Base-by-base conservation (phyloP, 2,888 invertebrate species). In the Agelastica alni region DNA sequence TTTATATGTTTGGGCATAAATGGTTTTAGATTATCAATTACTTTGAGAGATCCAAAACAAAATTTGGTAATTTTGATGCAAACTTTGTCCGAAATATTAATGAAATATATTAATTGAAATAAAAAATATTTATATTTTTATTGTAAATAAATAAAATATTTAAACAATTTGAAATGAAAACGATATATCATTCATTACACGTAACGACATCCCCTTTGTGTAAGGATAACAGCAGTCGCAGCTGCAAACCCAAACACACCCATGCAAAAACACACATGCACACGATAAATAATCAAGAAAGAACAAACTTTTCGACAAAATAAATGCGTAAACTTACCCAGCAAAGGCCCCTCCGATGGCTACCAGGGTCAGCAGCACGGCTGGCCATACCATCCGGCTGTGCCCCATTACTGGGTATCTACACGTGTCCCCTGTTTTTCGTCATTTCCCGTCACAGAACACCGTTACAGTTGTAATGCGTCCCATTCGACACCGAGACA, bases 341-440 rank as follows among this genome's bases (percentile, higher is more conserved):
- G 79, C 78, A 67, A 73, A 76, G 69, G 77, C 76, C 73, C 70
- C 72, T 58, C 68, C 69, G 51, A 74, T 67, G 75, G 81, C 80
- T 74, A 57, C 13, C 12, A 85, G 79, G 78, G 81, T 81, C 78
- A 84, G 79, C 75, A 69, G 67, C 67, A 59, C 66, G 67, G 67
- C 79, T 75, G 77, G 76, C 80, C 67, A 82, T 78, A 79, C 82
- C 73, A 74, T 71, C 73, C 81, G 79, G 82, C 83, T 73, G 72
- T 70, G 73, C 75, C 74, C 75, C 75, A 75, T 75, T 68, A 75
- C 73, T 75, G 77, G 75, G 76, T 75, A 72, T 74, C 75, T 76
- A 77, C 75, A 77, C 78, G 76, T 77, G 77, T 75, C 75, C 77
- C 74, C 74, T 74, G 46, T 49, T 56, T 53, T 59, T 64, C 63